Evolutionary conservation across 2,797 vertebrate species (phyloP).

Genomic region (Hyperoplus immaculatus): DNA sequence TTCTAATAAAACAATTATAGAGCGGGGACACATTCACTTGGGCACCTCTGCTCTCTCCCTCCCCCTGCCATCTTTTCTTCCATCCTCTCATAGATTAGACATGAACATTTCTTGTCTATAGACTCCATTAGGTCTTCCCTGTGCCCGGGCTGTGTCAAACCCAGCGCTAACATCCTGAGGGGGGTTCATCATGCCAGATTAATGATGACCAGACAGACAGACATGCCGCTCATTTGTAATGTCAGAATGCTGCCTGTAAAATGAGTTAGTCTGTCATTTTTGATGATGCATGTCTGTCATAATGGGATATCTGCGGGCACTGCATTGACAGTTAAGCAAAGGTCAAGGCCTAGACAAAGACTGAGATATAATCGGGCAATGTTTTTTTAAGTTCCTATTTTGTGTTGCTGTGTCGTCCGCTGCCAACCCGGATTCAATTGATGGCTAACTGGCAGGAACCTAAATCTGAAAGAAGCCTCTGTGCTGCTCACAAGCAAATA

Average conservation of each 20-base stretch:
- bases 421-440: conserved; percentile 55
- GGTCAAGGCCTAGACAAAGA: conserved; percentile 17
- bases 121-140: conserved; percentile 33
- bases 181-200: conserved; percentile 41
- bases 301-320: conserved; percentile 20
- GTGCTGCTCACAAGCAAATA: conserved; percentile 15
- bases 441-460: conserved; percentile 39
- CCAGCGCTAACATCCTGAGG: conserved; percentile 30
- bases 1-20: conserved; percentile 71
- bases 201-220: conserved; percentile 39
- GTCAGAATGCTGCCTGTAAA: conserved; percentile 19
- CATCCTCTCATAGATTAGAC: conserved; percentile 33
- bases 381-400: conserved; percentile 19
- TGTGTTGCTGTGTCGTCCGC: conserved; percentile 12
- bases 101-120: conserved; percentile 35
- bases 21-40: conserved; percentile 24
- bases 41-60: conserved; percentile 13
- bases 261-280: conserved; percentile 33
- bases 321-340: conserved; percentile 45
- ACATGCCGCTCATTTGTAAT: conserved; percentile 48
- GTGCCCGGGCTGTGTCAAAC: conserved; percentile 35
- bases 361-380: conserved; percentile 10
- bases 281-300: conserved; percentile 50
- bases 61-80: conserved; percentile 5
- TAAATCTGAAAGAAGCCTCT: conserved; percentile 37